phyloP scores from a whole-genome alignment of 2,888 invertebrate species.

The Aelia acuminata region DNA sequence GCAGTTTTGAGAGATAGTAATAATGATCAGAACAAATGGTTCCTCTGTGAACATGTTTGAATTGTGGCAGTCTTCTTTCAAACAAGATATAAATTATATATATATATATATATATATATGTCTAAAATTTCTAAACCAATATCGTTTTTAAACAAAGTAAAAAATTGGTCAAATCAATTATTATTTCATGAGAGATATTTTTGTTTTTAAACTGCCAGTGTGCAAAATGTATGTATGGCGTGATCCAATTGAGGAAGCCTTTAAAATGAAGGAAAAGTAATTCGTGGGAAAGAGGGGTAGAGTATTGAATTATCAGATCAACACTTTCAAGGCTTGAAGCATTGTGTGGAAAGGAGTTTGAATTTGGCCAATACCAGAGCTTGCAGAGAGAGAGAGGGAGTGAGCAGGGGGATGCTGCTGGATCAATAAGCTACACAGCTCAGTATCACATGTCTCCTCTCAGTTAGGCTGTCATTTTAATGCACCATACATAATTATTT shows the following conservation, averaged over 20 bases:
- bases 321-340: slow-evolving; percentile 26
- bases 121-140: no score
- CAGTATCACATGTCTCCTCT: slow-evolving; percentile 52
- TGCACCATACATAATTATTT: no score
- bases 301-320: slow-evolving; percentile 49
- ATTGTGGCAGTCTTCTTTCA: no score
- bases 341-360: slow-evolving; percentile 10
- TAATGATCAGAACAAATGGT: no score
- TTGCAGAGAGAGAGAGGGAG: background rate
- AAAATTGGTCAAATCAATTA: no score
- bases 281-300: background rate
- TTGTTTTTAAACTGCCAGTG: no score
- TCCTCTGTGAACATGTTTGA: no score
- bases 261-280: slow-evolving; percentile 31
- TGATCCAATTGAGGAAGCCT: slow-evolving; percentile 55
- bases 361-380: slow-evolving; percentile 1
- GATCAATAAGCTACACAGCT: slow-evolving; percentile 53
- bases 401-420: slow-evolving; percentile 54
- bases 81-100: no score
- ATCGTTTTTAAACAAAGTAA: no score
- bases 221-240: background rate
- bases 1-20: no score
- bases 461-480: background rate
- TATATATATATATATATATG: no score
- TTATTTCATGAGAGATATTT: background rate